Conservation (phyloP, 37 sponge, comb jelly and placozoan genomes). For the Chondrilla cf. caribensis region DNA sequence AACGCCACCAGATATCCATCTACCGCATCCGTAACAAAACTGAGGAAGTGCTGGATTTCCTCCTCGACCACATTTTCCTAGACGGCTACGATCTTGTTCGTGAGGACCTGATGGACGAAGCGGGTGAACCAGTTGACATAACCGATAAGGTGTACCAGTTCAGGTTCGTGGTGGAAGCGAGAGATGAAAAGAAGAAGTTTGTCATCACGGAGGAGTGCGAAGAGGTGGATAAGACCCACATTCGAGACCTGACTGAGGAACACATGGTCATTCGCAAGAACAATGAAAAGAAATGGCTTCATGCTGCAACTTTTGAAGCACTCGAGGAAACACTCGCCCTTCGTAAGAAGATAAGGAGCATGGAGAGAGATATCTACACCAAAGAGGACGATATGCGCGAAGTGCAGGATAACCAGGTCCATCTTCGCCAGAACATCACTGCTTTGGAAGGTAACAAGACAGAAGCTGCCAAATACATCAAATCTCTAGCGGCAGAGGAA, state of each 20-base stretch:
- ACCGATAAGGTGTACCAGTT: slow-evolving; percentile 90
- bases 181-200: slow-evolving; percentile 76
- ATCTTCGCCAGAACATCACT: slow-evolving; percentile 66
- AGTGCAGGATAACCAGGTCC: slow-evolving; percentile 49
- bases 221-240: slow-evolving; percentile 24
- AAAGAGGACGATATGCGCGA: slow-evolving; percentile 83
- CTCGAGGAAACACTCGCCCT: slow-evolving; percentile 26
- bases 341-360: slow-evolving; percentile 16
- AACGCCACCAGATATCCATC: slow-evolving; percentile 36
- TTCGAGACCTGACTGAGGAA: slow-evolving; percentile 3
- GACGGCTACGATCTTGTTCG: slow-evolving; percentile 79
- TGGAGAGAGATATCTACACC: slow-evolving; percentile 36
- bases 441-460: slow-evolving; percentile 59
- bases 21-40: slow-evolving; percentile 78
- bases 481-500: slow-evolving; percentile 66
- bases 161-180: slow-evolving; percentile 64
- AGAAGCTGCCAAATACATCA: slow-evolving; percentile 79
- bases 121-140: slow-evolving; percentile 91
- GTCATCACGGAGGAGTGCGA: slow-evolving; percentile 51
- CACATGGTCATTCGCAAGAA: slow-evolving; percentile 26
- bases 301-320: not conserved
- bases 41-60: slow-evolving; percentile 69
- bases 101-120: slow-evolving; percentile 59
- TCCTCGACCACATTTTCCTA: slow-evolving; percentile 84
- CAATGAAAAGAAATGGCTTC: slow-evolving; percentile 28